A percentile compares a stretch with the other conserved stretches of the same genome.
phyloP scores from a whole-genome alignment of 2,113 vertebrate genomes.

The Antennarius striatus region DNA sequence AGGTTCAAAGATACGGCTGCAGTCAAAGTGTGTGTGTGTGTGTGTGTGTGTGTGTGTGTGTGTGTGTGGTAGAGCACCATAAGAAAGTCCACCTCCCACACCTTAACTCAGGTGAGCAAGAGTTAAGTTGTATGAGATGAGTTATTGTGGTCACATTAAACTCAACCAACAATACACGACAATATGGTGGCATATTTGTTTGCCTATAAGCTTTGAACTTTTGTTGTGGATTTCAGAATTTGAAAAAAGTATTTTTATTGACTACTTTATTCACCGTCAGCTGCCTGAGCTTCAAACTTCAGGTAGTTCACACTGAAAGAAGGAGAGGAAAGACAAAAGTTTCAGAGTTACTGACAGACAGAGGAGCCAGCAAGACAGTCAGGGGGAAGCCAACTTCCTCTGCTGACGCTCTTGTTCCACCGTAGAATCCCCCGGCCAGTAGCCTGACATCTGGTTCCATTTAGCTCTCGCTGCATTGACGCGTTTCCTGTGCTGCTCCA shows the following conservation, averaged over 20 bases:
- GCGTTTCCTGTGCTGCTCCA: conserved; percentile 84
- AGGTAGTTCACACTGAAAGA: conserved; percentile 22
- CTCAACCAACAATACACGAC: not conserved
- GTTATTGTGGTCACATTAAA: conserved; percentile 16
- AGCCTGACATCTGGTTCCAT: conserved; percentile 84
- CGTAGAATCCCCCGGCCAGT: conserved; percentile 77
- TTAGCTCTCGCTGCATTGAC: conserved; percentile 81
- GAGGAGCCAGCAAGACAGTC: conserved; percentile 60
- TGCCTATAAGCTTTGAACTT: not conserved
- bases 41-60: conserved; percentile 21
- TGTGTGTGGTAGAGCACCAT: not conserved
- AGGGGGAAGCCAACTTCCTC: conserved; percentile 76
- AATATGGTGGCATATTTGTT: no score
- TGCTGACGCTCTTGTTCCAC: conserved; percentile 79
- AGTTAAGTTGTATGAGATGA: conserved; percentile 43
- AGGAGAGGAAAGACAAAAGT: conserved; percentile 35
- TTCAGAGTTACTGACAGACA: conserved; percentile 39
- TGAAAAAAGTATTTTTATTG: not conserved
- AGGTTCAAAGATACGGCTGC: conserved; percentile 53
- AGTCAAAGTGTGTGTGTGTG: conserved; percentile 30
- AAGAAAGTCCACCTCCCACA: no score
- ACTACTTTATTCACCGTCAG: conserved; percentile 22
- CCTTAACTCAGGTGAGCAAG: no score
- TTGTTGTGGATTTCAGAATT: not conserved
- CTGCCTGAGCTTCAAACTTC: conserved; percentile 26